phyloP scores from a whole-genome alignment of 2,113 vertebrate genomes.

The Mixornis gularis region DNA sequence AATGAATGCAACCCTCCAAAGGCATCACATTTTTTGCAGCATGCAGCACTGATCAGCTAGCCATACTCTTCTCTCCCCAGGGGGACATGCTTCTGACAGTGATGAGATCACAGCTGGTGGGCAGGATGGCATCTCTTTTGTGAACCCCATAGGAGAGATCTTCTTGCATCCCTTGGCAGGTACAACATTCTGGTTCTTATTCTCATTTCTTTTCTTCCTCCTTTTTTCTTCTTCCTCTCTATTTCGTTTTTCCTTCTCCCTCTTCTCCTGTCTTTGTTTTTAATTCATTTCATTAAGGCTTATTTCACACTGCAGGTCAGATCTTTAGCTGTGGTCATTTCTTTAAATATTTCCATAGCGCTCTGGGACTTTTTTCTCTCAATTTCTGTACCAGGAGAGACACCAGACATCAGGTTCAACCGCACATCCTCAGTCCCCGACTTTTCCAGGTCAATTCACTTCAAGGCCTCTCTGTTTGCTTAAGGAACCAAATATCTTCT shows the following conservation, averaged over 20 bases:
- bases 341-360: background rate
- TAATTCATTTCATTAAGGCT: background rate
- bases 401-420: background rate
- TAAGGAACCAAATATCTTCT: background rate
- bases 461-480: background rate
- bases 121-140: slow-evolving; percentile 85
- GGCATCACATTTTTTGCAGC: background rate
- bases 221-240: background rate
- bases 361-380: background rate
- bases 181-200: slow-evolving; percentile 32
- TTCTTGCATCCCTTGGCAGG: slow-evolving; percentile 89
- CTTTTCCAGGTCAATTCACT: background rate
- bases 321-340: background rate
- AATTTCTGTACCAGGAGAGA: background rate
- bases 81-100: slow-evolving; percentile 76
- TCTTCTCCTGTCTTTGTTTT: background rate
- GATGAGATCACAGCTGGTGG: slow-evolving; percentile 84
- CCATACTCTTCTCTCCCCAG: slow-evolving; percentile 45
- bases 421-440: background rate
- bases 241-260: background rate
- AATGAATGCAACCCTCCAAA: background rate
- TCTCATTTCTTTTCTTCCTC: background rate
- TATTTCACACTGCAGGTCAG: background rate
- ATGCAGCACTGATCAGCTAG: background rate
- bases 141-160: slow-evolving; percentile 84